Conservation (phyloP, 2,797 vertebrate genomes). For the Muscicapa striata region DNA sequence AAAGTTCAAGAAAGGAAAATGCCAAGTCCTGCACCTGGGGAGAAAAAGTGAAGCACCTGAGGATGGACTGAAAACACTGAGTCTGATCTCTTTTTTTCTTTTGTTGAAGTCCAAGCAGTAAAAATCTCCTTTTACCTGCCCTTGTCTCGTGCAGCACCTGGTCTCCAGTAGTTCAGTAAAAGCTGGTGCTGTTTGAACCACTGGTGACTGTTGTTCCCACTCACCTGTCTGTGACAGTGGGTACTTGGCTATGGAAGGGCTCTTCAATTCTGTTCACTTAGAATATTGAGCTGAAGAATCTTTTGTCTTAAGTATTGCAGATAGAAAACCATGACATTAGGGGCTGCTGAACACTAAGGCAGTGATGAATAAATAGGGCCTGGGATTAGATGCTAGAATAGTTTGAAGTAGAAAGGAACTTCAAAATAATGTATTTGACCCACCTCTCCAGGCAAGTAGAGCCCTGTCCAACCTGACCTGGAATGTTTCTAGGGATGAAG, state of each 20-base stretch:
- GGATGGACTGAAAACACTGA: neutral
- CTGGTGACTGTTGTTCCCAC: neutral
- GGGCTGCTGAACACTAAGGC: neutral
- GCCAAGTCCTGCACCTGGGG: neutral
- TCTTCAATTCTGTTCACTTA: neutral
- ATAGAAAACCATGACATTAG: neutral
- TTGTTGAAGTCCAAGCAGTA: neutral
- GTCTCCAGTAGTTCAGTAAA: neutral
- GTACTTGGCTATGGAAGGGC: neutral
- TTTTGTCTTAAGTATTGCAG: neutral
- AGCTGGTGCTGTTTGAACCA: neutral
- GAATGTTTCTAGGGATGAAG: neutral
- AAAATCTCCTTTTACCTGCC: neutral
- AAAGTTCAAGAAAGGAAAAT: neutral
- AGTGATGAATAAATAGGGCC: neutral
- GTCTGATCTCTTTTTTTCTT: neutral
- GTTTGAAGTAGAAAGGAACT: neutral
- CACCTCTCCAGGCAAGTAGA: neutral
- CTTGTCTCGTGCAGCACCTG: neutral
- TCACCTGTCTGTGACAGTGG: neutral
- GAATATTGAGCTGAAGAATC: neutral
- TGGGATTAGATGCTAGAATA: neutral
- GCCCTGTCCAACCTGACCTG: neutral
- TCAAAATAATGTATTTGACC: neutral
- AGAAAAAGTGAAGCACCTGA: neutral